Base-by-base conservation (phyloP, 1,140 invertebrate genomes). In the Samia ricini region DNA sequence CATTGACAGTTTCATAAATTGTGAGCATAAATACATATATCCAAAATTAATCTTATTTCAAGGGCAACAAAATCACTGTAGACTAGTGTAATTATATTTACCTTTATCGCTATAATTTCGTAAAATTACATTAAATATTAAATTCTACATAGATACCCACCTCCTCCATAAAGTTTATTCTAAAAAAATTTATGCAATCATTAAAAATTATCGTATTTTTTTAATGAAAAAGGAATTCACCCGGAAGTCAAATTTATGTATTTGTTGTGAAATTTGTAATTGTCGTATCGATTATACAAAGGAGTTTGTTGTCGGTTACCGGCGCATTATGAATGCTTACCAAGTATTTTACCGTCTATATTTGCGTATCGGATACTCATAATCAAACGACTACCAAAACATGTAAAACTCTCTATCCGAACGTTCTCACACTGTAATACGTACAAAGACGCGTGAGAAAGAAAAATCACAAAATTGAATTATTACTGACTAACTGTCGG, bases 361-460 rank as follows among this genome's bases (percentile, higher is more conserved):
- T 78, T 76, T 68, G 73, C 73, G 72, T 72, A 76, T 73, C 76
- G 73, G 62, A 69, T 62, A 65, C 58, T 60, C 52, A 55, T 62
- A 63, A 65, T 69, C 56, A 64, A 68, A 68, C 66, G 60, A 68
- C 58, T 64, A 64, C 66, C 63, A 61, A 71, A 68, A 66, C 71
- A 69, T 68, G 68, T 69, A 74, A 77, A 68, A 76, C 61, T 71
- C 70, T 72, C 64, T 62, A 65, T 50, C 42, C 71, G 67, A 68
- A 71, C 76, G 71, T 88, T 86, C 83, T 84, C 83, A 85, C 83
- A 85, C 75, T 74, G 69, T 63, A 66, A n/a, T n/a, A n/a, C n/a
- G n/a, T n/a, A n/a, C n/a, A n/a, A n/a, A n/a, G n/a, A 59, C 74
- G 76, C 83, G 85, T 88, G 85, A 87, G 85, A 88, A 88, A 74